These are phyloP conservation scores for Ophion ventricosus DNA, from an alignment of 2,888 invertebrate genomes.

Conservation along the genomic window DNA sequence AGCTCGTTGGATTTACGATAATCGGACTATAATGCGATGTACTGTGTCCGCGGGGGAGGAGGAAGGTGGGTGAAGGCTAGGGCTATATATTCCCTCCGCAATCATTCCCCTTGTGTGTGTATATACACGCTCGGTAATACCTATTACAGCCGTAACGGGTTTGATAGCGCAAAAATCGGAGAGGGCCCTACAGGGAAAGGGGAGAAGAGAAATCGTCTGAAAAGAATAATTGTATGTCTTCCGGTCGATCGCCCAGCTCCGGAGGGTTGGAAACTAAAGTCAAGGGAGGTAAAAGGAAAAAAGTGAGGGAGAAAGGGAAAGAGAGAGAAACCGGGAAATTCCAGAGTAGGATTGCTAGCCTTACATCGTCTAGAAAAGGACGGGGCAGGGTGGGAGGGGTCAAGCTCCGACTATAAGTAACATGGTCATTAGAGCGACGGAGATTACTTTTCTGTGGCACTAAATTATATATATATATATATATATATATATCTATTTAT, in stretches of 20 bases:
- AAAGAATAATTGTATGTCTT: conserved; percentile 64
- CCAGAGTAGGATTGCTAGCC: neutral
- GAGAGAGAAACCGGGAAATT: conserved; percentile 36
- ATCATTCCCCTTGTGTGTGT: too few species aligned
- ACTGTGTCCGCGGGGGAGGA: neutral
- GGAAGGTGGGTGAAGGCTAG: too few species aligned
- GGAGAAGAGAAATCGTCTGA: conserved; percentile 59
- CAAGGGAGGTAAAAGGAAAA: conserved; percentile 33
- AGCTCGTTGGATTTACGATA: conserved; percentile 49
- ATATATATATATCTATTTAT: too few species aligned
- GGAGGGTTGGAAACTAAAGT: conserved; percentile 45
- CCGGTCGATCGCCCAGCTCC: conserved; percentile 58
- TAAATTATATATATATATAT: conserved; percentile 44
- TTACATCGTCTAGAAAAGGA: conserved; percentile 16
- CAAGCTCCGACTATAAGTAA: conserved; percentile 56
- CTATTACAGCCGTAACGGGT: conserved; percentile 56
- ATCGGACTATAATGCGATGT: conserved; percentile 29
- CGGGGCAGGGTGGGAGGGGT: conserved; percentile 24
- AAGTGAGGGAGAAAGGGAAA: conserved; percentile 14
- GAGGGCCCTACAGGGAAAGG: conserved; percentile 10
- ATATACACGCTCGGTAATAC: conserved; percentile 12
- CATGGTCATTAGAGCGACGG: conserved; percentile 59
- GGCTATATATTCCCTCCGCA: too few species aligned
- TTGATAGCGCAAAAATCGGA: conserved; percentile 55
- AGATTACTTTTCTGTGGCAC: conserved; percentile 55